Percentiles rank a stretch among this genome's conserved stretches.
Conservation (phyloP, 2,888 invertebrate species). For the Drosophila mettleri region DNA sequence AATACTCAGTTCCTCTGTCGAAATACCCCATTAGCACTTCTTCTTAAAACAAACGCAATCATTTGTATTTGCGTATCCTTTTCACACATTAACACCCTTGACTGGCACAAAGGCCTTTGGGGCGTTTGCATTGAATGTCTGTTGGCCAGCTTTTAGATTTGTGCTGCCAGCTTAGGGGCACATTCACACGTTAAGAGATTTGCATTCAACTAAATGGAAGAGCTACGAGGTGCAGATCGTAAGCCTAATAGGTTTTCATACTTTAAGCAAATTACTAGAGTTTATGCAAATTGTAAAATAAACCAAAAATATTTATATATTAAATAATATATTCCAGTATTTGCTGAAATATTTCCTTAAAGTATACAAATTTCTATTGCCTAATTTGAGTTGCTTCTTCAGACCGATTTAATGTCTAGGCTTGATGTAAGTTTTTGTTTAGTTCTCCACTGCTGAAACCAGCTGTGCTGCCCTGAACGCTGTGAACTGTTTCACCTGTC, state of each 20-base stretch:
- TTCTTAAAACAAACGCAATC: conserved; percentile 55
- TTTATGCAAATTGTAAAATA: no score
- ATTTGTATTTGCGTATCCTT: conserved; percentile 45
- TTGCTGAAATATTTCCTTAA: conserved; percentile 2
- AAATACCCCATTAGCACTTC: conserved; percentile 49
- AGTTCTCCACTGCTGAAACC: conserved; percentile 11
- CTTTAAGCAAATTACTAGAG: no score
- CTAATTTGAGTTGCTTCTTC: conserved; percentile 19
- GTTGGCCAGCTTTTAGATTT: conserved; percentile 30
- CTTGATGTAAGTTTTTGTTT: conserved; percentile 23
- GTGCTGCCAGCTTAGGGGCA: conserved; percentile 22
- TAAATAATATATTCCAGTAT: neutral
- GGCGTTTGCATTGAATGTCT: conserved; percentile 38
- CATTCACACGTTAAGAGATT: conserved; percentile 20
- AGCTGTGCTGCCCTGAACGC: conserved; percentile 39
- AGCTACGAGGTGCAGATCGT: neutral
- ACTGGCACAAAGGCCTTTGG: conserved; percentile 28
- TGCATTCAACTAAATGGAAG: neutral
- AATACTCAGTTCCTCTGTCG: conserved; percentile 23
- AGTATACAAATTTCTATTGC: conserved; percentile 11
- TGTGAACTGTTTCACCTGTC: conserved; percentile 73
- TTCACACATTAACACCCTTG: conserved; percentile 50
- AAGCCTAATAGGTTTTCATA: no score
- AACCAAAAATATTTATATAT: neutral
- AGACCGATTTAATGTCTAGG: conserved; percentile 19